A percentile compares a stretch with the other conserved stretches of the same genome.
Evolutionary conservation across 2,888 invertebrate species (phyloP).

Genomic region (Plusia festucae): DNA sequence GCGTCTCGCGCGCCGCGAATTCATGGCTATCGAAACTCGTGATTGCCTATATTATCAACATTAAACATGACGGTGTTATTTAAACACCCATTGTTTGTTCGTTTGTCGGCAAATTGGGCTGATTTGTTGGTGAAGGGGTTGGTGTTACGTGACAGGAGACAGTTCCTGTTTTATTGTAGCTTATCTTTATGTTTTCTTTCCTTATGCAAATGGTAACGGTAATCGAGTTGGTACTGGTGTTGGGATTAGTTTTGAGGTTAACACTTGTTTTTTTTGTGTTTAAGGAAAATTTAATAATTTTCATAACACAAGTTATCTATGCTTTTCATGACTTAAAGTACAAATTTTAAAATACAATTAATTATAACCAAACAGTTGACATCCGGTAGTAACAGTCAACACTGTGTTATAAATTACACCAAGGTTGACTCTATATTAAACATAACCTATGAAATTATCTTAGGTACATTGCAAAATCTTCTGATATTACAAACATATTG

Average conservation of each 20-base stretch:
- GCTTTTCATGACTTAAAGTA: not conserved
- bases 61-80: conserved; percentile 66
- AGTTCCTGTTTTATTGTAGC: conserved; percentile 34
- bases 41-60: conserved; percentile 82
- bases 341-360: too few species aligned
- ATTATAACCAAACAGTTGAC: too few species aligned
- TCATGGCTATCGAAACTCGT: conserved; percentile 75
- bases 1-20: conserved; percentile 70
- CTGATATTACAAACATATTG: not conserved
- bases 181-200: conserved; percentile 46
- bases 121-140: conserved; percentile 37
- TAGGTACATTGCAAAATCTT: too few species aligned
- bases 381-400: too few species aligned
- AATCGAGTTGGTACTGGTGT: conserved; percentile 22
- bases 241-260: conserved; percentile 1
- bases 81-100: conserved; percentile 55
- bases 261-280: not conserved
- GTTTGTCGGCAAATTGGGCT: conserved; percentile 42
- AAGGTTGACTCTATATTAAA: too few species aligned
- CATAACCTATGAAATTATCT: too few species aligned
- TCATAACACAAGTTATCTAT: too few species aligned
- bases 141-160: conserved; percentile 44
- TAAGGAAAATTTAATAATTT: too few species aligned
- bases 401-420: too few species aligned
- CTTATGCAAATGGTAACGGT: conserved; percentile 35